Percentiles rank a stretch among this genome's conserved stretches.
Conservation (phyloP, 2,888 invertebrate genomes). For the Yponomeuta sedellus region DNA sequence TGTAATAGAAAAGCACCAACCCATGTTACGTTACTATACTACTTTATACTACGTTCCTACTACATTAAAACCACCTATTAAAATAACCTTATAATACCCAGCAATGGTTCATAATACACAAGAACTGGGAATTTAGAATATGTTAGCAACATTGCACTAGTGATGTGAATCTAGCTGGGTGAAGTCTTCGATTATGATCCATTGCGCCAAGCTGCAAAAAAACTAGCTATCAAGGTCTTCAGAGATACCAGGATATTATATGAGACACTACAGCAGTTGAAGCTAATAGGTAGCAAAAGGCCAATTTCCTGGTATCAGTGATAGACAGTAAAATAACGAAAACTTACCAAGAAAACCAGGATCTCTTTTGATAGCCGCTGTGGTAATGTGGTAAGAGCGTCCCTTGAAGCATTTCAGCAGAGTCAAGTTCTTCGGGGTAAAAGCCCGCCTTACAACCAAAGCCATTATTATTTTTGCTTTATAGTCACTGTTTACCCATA, state of each 20-base stretch:
- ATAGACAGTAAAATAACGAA: neutral
- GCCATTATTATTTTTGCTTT: neutral
- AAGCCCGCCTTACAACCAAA: neutral
- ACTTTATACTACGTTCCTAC: neutral
- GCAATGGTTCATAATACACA: neutral
- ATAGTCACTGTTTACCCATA: neutral
- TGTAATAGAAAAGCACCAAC: too few relatives aligned
- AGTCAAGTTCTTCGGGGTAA: neutral
- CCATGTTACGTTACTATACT: too few relatives aligned
- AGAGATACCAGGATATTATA: too few relatives aligned
- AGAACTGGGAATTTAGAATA: neutral
- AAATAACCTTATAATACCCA: neutral
- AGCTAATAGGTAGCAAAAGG: neutral
- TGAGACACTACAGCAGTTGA: neutral
- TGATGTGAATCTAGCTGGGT: neutral
- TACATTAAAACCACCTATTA: too few relatives aligned
- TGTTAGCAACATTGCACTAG: neutral
- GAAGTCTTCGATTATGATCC: neutral
- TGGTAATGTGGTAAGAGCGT: neutral
- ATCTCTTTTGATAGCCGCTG: neutral
- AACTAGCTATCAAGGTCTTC: too few relatives aligned
- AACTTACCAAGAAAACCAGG: neutral
- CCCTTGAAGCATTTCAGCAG: neutral
- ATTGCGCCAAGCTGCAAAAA: neutral
- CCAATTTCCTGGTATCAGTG: neutral